Conservation (phyloP, 2,888 invertebrate genomes). For the Dryobota labecula region DNA sequence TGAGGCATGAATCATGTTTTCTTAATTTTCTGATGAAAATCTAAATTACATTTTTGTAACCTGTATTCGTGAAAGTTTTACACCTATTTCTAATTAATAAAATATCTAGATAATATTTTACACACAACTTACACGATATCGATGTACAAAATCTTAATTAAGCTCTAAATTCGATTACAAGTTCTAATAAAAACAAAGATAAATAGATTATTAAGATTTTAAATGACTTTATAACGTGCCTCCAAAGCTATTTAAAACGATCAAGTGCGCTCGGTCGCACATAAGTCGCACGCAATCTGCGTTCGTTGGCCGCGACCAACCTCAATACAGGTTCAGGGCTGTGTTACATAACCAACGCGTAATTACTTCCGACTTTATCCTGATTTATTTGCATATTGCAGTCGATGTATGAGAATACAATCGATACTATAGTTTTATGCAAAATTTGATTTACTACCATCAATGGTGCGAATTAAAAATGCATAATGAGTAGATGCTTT, state of each 20-base stretch:
- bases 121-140: conserved; percentile 26
- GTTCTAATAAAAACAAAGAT: conserved; percentile 29
- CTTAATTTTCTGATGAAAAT: conserved; percentile 12
- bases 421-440: conserved; percentile 46
- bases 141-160: conserved; percentile 47
- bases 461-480: conserved; percentile 43
- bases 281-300: conserved; percentile 69
- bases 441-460: conserved; percentile 36
- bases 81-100: conserved; percentile 5
- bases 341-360: conserved; percentile 74
- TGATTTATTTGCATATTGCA: conserved; percentile 72
- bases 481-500: conserved; percentile 20
- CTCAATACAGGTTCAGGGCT: conserved; percentile 80
- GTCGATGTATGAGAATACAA: conserved; percentile 62
- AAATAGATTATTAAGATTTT: conserved; percentile 50
- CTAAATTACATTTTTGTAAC: neutral
- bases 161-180: conserved; percentile 39
- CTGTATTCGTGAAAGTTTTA: neutral
- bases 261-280: conserved; percentile 67
- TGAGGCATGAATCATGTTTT: neutral
- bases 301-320: conserved; percentile 82
- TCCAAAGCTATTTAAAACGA: conserved; percentile 62
- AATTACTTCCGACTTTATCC: conserved; percentile 79
- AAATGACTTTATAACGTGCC: conserved; percentile 55
- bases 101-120: conserved; percentile 10